These are phyloP conservation scores for Physella acuta DNA, from an alignment of 1,140 invertebrate species.

Conservation along the genomic window DNA sequence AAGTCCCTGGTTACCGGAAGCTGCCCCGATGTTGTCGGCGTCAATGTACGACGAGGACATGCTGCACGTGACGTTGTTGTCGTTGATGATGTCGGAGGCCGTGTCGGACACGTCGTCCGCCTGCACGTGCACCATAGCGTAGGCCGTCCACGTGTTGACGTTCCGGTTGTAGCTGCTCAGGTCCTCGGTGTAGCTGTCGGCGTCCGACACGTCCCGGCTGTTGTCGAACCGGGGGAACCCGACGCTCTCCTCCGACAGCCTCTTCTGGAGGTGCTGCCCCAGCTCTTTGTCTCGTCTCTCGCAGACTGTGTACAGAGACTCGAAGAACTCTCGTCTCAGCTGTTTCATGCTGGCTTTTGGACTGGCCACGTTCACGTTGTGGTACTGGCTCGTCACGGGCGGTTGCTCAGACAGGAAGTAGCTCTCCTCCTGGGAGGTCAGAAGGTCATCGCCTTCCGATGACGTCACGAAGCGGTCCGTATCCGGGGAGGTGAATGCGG, in stretches of 20 bases:
- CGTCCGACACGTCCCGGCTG: conserved; percentile 14
- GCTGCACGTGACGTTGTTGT: conserved; percentile 16
- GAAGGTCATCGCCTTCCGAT: conserved; percentile 17
- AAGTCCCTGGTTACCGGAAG: not conserved
- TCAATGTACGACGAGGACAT: conserved; percentile 19
- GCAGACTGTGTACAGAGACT: conserved; percentile 8
- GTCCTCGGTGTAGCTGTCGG: conserved; percentile 10
- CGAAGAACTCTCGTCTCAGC: conserved; percentile 10
- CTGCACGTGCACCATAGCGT: conserved; percentile 23
- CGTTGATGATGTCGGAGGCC: conserved; percentile 21
- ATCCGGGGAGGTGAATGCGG: not conserved
- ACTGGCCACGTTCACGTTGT: not conserved
- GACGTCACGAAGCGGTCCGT: conserved; percentile 19
- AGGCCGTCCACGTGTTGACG: conserved; percentile 26
- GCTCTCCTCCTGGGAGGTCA: conserved; percentile 16
- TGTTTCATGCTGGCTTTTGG: not conserved
- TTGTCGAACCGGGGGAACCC: not conserved
- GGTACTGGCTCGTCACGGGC: not conserved
- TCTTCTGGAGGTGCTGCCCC: not conserved
- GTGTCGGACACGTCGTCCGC: conserved; percentile 20
- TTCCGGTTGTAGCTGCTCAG: conserved; percentile 17
- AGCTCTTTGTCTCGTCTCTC: not conserved
- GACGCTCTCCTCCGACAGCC: not conserved
- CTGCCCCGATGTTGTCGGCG: conserved; percentile 10
- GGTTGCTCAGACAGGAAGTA: conserved; percentile 3